Base-by-base conservation (phyloP, 1,140 invertebrate species). In the Himalopsyche phryganea region DNA sequence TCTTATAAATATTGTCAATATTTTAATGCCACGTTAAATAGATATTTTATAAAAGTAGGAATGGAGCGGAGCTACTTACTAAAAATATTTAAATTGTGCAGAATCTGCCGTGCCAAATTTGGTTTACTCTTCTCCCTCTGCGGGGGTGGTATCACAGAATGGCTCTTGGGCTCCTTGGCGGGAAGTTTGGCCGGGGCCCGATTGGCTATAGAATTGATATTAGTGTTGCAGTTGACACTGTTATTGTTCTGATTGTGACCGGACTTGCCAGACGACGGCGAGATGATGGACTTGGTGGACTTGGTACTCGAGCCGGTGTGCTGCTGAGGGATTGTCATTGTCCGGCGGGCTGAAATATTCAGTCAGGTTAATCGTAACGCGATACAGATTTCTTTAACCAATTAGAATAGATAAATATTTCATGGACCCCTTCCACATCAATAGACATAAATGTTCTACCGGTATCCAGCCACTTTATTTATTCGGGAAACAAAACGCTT, bases 71-170 rank as follows among this genome's bases (percentile, higher is more conserved):
- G 15, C 4, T 15, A 75, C 75, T 79, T 75, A 80, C 87, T 82
- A 71, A 91, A 91, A 69, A 90, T 90, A 71, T 90, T 90, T 14
- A 90, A 77, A 68, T 90, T 90, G 66, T 85, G 87, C 56, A 90
- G 70, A 67, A 91, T 89, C 61, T 88, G 85, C 46, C 86, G 75
- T 7, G 86, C 86, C 35, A 90, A 79, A 67, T 88, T 88, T 1
- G 85, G 73, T 50, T 76, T 75, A 6, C 32, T 40, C 40, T 71
- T 63, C 10, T 75, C 72, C 17, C 69, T 60, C 0, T 71, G 71
- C 6, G 73, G 70, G 0, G 65, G 67, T 28, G 67, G 69, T 11
- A 69, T 17, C 0, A 15, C 41, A 10, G 19, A 45, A 5, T 44
- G n/a, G 66, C 17, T 66, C 17, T 48, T 18, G 50, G 32, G 47